Conservation (phyloP, 2,797 vertebrate genomes). For the Channa striata region DNA sequence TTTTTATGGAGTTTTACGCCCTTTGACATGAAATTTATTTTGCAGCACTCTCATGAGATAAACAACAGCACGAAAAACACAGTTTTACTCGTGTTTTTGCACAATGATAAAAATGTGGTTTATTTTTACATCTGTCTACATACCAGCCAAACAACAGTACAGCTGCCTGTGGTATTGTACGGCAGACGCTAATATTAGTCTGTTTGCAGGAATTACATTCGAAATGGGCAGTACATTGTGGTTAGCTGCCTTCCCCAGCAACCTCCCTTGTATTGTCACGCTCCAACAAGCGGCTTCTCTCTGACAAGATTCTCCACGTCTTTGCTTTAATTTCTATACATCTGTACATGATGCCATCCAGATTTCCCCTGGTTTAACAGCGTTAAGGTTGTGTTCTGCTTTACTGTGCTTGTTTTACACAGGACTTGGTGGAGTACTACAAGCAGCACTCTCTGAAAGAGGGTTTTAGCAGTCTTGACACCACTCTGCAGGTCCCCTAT, state of each 20-base stretch:
- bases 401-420: slow-evolving; percentile 51
- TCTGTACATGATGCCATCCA: background rate
- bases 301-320: background rate
- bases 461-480: slow-evolving; percentile 94
- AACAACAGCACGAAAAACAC: background rate
- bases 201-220: slow-evolving; percentile 1
- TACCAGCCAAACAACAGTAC: slow-evolving; percentile 9
- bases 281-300: slow-evolving; percentile 1
- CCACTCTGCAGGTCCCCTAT: slow-evolving; percentile 91
- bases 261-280: slow-evolving; percentile 13
- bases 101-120: slow-evolving; percentile 16
- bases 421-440: slow-evolving; percentile 95
- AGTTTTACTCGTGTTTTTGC: slow-evolving; percentile 2
- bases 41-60: slow-evolving; percentile 3
- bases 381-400: slow-evolving; percentile 7
- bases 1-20: slow-evolving; percentile 34
- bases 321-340: slow-evolving; percentile 17
- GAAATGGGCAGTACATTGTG: background rate
- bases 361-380: background rate
- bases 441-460: slow-evolving; percentile 93
- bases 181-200: slow-evolving; percentile 1
- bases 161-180: background rate
- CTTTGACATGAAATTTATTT: slow-evolving; percentile 30
- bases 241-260: background rate
- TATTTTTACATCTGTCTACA: slow-evolving; percentile 15